Conservation (phyloP, 2,888 invertebrate genomes). For the Aleiodes alternator region DNA sequence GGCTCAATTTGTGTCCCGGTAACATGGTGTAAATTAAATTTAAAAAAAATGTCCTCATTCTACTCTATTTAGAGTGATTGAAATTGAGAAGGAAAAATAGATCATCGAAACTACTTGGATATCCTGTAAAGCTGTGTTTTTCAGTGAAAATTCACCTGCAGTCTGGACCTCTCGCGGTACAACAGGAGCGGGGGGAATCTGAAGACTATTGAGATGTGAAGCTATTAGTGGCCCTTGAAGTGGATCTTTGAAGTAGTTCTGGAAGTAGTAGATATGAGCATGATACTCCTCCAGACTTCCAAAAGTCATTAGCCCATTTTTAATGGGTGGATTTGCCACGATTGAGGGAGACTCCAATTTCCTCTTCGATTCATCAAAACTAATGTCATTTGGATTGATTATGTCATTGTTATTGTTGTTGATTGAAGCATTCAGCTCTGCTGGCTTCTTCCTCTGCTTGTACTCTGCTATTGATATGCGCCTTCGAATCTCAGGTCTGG, state of each 20-base stretch:
- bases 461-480: conserved; percentile 24
- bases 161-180: background rate
- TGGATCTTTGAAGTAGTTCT: background rate
- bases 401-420: too few relatives aligned
- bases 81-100: too few relatives aligned
- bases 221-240: background rate
- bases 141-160: too few relatives aligned
- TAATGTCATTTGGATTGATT: too few relatives aligned
- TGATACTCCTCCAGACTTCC: conserved; percentile 10
- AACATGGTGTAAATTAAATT: too few relatives aligned
- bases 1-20: too few relatives aligned
- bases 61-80: too few relatives aligned
- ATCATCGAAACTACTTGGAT: too few relatives aligned
- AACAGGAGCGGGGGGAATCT: background rate
- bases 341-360: too few relatives aligned
- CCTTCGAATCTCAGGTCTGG: background rate
- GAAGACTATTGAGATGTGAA: background rate
- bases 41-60: too few relatives aligned
- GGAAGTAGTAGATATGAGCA: conserved; percentile 1
- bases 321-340: background rate
- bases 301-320: background rate
- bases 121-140: too few relatives aligned
- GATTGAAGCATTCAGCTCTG: background rate
- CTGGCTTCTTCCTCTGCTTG: conserved; percentile 21
- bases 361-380: too few relatives aligned